Evolutionary conservation across 2,797 vertebrate species (phyloP).

Genomic region (Nyctibius grandis): DNA sequence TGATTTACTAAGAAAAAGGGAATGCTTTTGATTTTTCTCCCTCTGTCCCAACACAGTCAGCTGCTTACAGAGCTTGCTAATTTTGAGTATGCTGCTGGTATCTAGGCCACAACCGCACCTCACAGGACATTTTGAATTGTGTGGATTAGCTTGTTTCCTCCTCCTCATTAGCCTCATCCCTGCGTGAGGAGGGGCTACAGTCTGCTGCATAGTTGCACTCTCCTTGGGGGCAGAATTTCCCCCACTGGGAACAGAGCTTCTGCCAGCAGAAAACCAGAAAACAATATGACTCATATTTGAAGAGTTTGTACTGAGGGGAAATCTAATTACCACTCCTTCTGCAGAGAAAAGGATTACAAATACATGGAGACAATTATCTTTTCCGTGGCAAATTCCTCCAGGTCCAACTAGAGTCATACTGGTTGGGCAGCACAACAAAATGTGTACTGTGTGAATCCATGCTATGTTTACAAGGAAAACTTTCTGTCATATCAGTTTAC

Average conservation of each 20-base stretch:
- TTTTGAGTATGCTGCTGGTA: not conserved
- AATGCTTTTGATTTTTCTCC: not conserved
- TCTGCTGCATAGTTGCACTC: not conserved
- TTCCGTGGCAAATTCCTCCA: not conserved
- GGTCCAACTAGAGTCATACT: not conserved
- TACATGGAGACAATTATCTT: constrained; percentile 18
- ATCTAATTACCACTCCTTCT: constrained; percentile 11
- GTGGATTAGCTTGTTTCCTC: constrained; percentile 8
- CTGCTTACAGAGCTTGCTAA: not conserved
- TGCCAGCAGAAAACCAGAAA: not conserved
- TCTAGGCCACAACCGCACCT: not conserved
- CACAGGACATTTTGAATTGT: not conserved
- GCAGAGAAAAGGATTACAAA: not conserved
- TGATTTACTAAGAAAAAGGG: not conserved
- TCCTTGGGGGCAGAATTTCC: not conserved
- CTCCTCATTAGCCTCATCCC: not conserved
- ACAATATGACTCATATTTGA: not conserved
- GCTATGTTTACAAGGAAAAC: not conserved
- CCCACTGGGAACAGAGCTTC: not conserved
- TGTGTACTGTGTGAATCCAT: not conserved
- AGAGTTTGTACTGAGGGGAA: not conserved
- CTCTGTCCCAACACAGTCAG: not conserved
- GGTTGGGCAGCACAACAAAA: not conserved
- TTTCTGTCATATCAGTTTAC: not conserved
- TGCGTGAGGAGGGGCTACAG: not conserved